Base-by-base conservation (phyloP, 30 jellyfish, hydroid and myxozoan genomes). In the Clytia hemisphaerica region DNA sequence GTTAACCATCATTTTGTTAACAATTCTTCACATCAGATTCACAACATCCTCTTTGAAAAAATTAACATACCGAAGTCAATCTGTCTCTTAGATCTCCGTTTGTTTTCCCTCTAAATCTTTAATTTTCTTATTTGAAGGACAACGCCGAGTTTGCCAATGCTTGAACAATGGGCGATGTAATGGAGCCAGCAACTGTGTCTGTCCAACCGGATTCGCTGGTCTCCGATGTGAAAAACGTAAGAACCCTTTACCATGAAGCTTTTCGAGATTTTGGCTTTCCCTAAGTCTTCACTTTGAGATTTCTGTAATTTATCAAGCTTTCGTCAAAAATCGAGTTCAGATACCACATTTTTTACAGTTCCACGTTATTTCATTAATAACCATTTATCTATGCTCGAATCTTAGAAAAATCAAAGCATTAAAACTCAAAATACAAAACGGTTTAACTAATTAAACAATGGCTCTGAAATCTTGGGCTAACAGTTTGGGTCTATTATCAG, bases 151-250 rank as follows among this genome's bases (percentile, higher is more conserved):
- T n/a, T n/a, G n/a, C n/a, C n/a, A n/a, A n/a, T 89, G 98, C 77
- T 75, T 89, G 67, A 89, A 89, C 76, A 61, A 69, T 44, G 98
- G 98, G 30, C 58, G 86, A 28, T 89, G 98, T 60, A 73, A 76
- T 44, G 84, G 93, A 4, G 93, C 95, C 0, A 73, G 77, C 65
- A 78, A 95, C 24, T 89, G 98, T 45, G 91, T 95, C 1, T 89
- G 98, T 62, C 94, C 95, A 21, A 76, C 70, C 37, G 94, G 98
- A 37, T 89, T 57, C 72, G 61, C 94, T 59, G 98, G 98, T 1
- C 38, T 73, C 30, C 59, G 92, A 71, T 89, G 98, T 67, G 95
- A 89, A 37, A 64, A 42, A 14, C 93, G 95, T 84, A 69, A 26
- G 31, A 10, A 6, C 32, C 12, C 12, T 9, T 51, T 9, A 22